Base-by-base conservation (phyloP, 35 echinoderm and acorn worm species). In the Ptychodera flava region DNA sequence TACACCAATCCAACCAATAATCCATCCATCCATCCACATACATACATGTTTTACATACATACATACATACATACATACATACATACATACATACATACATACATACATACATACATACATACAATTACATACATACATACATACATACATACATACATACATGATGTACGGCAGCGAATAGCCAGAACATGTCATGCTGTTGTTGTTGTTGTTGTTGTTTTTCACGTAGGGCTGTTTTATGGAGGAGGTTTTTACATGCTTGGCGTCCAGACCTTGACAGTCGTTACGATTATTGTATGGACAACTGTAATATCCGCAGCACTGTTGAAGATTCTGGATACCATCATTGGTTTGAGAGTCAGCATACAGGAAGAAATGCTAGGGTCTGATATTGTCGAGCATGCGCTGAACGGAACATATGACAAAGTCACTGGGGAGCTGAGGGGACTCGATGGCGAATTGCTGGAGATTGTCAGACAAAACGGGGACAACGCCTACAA, bases 381-480 rank as follows among this genome's bases (percentile, higher is more conserved):
- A 12, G 95, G 95, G 2, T 92, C 95, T 33, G 95, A 97, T 34
- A 89, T 97, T 35, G 80, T 86, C 34, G 95, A 97, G 78, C 95
- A 97, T 64, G 95, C 89, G 0, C 85, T 99, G 27, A 89, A 94
- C 35, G 96, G 92, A 16, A 87, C 90, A 12, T 99, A 88, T 77
- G 84, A 94, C 32, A 90, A 89, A 38, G 34, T 30, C 2, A 92
- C 96, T 15, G 90, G 93, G 22, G 45, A 64, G 22, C 45, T 64
- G 6, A 64, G 45, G 22, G 22, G 22, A 6, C 45, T 64, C 22
- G 45, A 64, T 12, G 45, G 45, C 45, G 45, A 64, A 64, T 12
- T 64, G 6, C 6, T 64, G 6, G 45, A 64, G 22, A 64, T 64
- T 12, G 45, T 64, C 6, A 6, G 22, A 64, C 45, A 64, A 22